Evolutionary conservation across 2,113 vertebrate species (phyloP).

Genomic region (Fulica atra): DNA sequence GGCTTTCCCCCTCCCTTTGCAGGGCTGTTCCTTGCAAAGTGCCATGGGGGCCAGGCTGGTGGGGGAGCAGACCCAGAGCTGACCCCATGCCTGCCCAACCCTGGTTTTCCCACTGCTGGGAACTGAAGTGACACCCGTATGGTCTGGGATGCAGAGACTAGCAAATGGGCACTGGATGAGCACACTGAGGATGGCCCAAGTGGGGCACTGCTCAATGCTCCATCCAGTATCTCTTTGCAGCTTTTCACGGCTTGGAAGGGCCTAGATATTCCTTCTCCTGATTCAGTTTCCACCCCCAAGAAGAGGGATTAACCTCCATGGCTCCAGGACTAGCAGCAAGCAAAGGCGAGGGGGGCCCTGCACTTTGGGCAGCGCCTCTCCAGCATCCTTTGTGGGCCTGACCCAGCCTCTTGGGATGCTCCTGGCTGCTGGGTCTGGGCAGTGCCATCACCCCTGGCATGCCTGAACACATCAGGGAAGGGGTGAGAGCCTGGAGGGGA

Average conservation of each 20-base stretch:
- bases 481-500: background rate
- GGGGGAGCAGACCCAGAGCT: background rate
- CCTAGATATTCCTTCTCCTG: background rate
- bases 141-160: background rate
- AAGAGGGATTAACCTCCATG: background rate
- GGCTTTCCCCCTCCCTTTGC: background rate
- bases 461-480: no score
- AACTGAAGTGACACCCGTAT: accelerated
- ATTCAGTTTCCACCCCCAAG: background rate
- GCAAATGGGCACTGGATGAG: background rate
- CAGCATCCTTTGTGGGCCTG: background rate
- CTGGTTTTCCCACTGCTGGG: background rate
- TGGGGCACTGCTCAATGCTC: background rate
- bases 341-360: background rate
- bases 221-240: background rate
- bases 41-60: background rate
- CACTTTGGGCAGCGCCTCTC: background rate
- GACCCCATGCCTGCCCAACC: background rate
- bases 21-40: background rate
- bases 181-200: accelerated
- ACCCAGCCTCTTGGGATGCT: background rate
- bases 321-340: background rate
- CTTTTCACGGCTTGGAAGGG: background rate
- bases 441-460: background rate
- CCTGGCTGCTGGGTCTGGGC: background rate